Base-by-base conservation (phyloP, 2,888 invertebrate species). In the Cephalotes varians region DNA sequence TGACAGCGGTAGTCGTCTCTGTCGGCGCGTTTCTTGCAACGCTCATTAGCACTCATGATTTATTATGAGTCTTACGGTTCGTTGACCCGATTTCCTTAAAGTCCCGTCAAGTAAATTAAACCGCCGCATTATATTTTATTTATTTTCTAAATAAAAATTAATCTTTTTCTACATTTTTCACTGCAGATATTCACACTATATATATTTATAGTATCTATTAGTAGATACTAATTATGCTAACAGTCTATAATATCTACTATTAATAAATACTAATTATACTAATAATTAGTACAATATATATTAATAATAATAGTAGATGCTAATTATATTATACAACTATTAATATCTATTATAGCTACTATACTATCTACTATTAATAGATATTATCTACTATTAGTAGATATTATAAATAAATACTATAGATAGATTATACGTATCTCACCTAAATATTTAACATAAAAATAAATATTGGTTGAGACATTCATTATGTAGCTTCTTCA, bases 1-100 rank as follows among this genome's bases (percentile, higher is more conserved):
- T 10, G 44, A 18, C 12, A n/a, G 6, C 25, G 28, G 1, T n/a
- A 25, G 28, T 28, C 18, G 40, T 71, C 44, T 67, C 18, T 79
- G 44, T 56, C 37, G 7, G 28, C 65, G 25, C n/a, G 25, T 47
- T 85, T 82, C 83, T 87, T 67, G 25, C 47, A 56, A 71, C 82
- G 80, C 72, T 87, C 81, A 77, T 82, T 80, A 84, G 79, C 77
- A 37, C 64, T 71, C 44, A 58, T 77, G 40, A 56, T 83, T 86
- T 82, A 85, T 85, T 85, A 85, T 58, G 44, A 62, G 51, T 37
- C 31, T 54, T 25, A 3, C 18, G 28, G n/a, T n/a, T 44, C 67
- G 25, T 82, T 86, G 71, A 71, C 69, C 31, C 15, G 7, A 34
- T 56, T 51, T 65, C 18, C 72, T 64, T 47, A 64, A 79, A 81